These are phyloP conservation scores for Lepidochitona cinerea DNA, from an alignment of 2,888 invertebrate species.

Conservation along the genomic window DNA sequence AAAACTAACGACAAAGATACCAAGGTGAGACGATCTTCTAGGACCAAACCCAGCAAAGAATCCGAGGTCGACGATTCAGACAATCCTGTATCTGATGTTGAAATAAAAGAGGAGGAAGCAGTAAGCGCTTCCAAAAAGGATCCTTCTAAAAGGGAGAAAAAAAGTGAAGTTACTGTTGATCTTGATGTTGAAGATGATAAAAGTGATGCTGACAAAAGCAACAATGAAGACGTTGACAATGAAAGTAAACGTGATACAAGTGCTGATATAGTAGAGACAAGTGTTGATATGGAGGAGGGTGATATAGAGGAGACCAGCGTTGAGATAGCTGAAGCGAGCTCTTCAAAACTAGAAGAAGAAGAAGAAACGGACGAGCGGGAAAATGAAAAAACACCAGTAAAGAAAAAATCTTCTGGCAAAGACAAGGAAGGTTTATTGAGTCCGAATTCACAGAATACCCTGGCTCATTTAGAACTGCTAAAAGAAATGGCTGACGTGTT, in stretches of 20 bases:
- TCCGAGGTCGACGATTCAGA: too few relatives aligned
- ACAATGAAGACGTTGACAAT: slow-evolving; percentile 10
- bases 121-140: too few relatives aligned
- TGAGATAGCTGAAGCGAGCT: too few relatives aligned
- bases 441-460: slow-evolving; percentile 18
- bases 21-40: too few relatives aligned
- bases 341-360: slow-evolving; percentile 13
- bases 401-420: neutral
- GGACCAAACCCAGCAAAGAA: too few relatives aligned
- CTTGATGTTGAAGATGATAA: slow-evolving; percentile 5
- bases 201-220: neutral
- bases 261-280: neutral
- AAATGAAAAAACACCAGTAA: neutral
- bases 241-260: slow-evolving; percentile 2
- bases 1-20: too few relatives aligned
- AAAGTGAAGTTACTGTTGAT: neutral
- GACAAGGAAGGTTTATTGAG: slow-evolving; percentile 35
- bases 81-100: too few relatives aligned
- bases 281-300: slow-evolving; percentile 1
- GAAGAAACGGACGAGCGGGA: neutral
- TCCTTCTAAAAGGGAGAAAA: neutral
- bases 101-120: too few relatives aligned
- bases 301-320: too few relatives aligned
- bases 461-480: slow-evolving; percentile 11
- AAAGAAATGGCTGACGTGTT: slow-evolving; percentile 37